Evolutionary conservation across 2,888 invertebrate genomes (phyloP), one percentile per base, ranked within the genome.

Genomic region (Luperina testacea): DNA sequence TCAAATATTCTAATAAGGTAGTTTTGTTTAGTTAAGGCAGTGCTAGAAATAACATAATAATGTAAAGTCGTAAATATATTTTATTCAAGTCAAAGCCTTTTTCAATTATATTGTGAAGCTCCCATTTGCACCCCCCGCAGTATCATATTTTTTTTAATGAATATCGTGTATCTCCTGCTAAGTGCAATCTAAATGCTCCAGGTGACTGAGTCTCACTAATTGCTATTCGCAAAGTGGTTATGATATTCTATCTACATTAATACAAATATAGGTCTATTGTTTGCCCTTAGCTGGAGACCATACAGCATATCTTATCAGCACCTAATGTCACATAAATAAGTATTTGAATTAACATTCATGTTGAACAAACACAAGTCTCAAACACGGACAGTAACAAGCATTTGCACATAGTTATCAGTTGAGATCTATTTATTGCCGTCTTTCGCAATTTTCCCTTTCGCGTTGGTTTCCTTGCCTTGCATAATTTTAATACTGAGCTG

Each of bases 401-500:
- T 78, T 78, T 78, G 48, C 75, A 74, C 45, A 68, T 15, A 77
- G 63, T 78, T 84, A 81, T 80, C 80, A 80, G 75, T 85, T 68
- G 72, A 77, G 74, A 84, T 84, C 76, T 75, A 75, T 81, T 78
- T 76, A 84, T 75, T 77, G 61, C 72, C 11, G 59, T 53, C 72
- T 78, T 78, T 75, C 78, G 82, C 64, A 86, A 84, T 84, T 75
- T 84, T 78, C 81, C 82, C 67, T 86, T 75, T 84, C 75, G 74
- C 76, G 84, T 81, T 70, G 70, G 76, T 78, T 87, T 75, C 77
- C 73, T 72, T 9, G 51, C 42, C 76, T 83, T 88, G 70, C 78
- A 86, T 83, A 83, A 81, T 76, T 76, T 77, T 71, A 73, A 73
- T 82, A 74, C 71, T 75, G 17, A 73, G 59, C 65, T 79, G 57